A percentile compares a stretch with the other conserved stretches of the same genome.
Evolutionary conservation across 2,888 invertebrate genomes (phyloP).

Genomic region (Lasius platythorax): DNA sequence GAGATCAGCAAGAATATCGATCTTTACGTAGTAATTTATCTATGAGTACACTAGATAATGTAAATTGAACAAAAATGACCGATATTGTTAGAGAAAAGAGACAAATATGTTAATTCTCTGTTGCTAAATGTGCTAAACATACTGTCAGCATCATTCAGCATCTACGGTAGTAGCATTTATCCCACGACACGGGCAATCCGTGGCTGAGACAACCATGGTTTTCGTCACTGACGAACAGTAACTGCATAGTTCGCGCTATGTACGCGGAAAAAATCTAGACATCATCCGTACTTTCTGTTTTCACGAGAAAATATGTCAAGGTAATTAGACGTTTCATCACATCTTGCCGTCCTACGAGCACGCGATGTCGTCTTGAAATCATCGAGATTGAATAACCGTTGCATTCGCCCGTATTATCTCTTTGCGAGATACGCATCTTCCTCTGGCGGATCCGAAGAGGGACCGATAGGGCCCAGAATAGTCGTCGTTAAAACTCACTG

Average conservation of each 20-base stretch:
- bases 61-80: conserved; percentile 13
- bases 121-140: conserved; percentile 13
- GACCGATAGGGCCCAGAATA: not conserved
- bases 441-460: not conserved
- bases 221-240: conserved; percentile 20
- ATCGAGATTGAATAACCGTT: conserved; percentile 31
- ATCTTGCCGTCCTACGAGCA: conserved; percentile 25
- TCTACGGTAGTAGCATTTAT: not conserved
- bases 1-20: not conserved
- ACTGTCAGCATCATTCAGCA: not conserved
- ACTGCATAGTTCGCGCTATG: not conserved
- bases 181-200: not conserved
- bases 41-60: not conserved
- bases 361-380: conserved; percentile 26
- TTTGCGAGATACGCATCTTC: conserved; percentile 13
- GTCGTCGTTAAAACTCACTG: not conserved
- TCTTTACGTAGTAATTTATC: not conserved
- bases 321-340: conserved; percentile 56
- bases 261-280: conserved; percentile 37
- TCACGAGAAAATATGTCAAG: conserved; percentile 53
- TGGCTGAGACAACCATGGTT: conserved; percentile 1
- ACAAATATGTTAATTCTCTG: not conserved
- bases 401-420: conserved; percentile 1
- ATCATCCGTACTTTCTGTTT: conserved; percentile 40
- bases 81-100: conserved; percentile 7